A percentile compares a stretch with the other conserved stretches of the same genome.
These are phyloP conservation scores for Erythrolamprus reginae DNA, from an alignment of 2,113 vertebrate genomes.

Conservation along the genomic window DNA sequence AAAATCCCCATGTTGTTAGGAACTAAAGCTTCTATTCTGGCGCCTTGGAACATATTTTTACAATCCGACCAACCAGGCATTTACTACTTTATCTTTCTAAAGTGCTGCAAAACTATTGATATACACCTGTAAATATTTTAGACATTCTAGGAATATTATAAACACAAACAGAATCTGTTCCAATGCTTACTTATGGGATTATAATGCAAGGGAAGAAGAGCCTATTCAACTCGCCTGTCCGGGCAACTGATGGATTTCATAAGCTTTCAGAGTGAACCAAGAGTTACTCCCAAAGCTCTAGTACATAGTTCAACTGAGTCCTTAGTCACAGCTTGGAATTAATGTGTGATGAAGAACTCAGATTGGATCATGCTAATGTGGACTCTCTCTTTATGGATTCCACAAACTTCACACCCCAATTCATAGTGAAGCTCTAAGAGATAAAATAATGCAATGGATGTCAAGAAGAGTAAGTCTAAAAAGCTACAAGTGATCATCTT, in stretches of 20 bases:
- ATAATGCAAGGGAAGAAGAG: not conserved
- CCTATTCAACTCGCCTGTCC: not conserved
- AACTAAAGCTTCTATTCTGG: too few relatives aligned
- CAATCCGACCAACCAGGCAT: too few relatives aligned
- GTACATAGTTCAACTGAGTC: not conserved
- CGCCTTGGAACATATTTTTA: too few relatives aligned
- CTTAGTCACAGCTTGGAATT: not conserved
- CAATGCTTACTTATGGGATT: not conserved
- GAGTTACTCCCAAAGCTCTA: not conserved
- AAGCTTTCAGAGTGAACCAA: not conserved
- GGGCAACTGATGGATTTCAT: not conserved
- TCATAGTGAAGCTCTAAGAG: not conserved
- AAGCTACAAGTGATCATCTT: not conserved
- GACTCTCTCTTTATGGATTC: not conserved
- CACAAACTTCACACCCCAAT: not conserved
- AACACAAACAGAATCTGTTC: not conserved
- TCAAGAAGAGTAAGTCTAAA: not conserved
- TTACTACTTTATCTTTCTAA: too few relatives aligned
- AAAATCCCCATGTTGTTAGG: too few relatives aligned
- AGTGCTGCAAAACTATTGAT: not conserved
- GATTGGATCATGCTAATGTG: not conserved
- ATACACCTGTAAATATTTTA: not conserved
- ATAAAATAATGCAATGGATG: not conserved
- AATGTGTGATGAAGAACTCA: not conserved
- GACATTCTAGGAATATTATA: not conserved